Conservation (phyloP, 2,797 vertebrate genomes). For the Vipera latastei region DNA sequence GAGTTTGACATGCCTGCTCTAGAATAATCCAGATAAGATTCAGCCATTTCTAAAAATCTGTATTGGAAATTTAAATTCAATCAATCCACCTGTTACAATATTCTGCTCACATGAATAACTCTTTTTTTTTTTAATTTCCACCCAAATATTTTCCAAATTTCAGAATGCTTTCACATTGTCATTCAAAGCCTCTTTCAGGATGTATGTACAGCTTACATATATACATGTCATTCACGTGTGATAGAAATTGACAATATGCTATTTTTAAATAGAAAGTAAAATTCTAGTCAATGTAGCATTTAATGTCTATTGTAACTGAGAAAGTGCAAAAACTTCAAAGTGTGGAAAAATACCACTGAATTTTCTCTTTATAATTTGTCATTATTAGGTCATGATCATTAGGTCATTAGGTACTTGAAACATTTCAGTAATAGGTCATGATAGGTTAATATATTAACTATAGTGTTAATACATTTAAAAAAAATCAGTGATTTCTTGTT, state of each 20-base stretch:
- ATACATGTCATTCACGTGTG: neutral
- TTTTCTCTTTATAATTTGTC: neutral
- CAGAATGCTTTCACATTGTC: neutral
- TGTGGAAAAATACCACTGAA: neutral
- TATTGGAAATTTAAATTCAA: neutral
- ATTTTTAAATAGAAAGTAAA: neutral
- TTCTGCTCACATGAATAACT: conserved; percentile 1
- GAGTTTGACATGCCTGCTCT: no score
- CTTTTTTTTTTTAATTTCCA: conserved; percentile 34
- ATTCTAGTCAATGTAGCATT: neutral
- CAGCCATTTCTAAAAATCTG: neutral
- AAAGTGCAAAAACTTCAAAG: neutral
- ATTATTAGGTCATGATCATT: neutral
- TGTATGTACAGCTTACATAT: neutral
- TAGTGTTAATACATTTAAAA: neutral
- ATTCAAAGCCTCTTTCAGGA: neutral
- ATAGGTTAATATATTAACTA: neutral
- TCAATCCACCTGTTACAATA: neutral
- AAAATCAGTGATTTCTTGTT: neutral
- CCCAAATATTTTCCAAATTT: conserved; percentile 6
- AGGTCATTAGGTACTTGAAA: neutral
- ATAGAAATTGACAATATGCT: neutral
- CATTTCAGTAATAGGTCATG: neutral
- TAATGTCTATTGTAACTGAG: neutral
- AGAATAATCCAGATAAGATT: neutral